These are phyloP conservation scores for Leptinotarsa tumamoca DNA, from an alignment of 2,888 invertebrate species.

Conservation along the genomic window DNA sequence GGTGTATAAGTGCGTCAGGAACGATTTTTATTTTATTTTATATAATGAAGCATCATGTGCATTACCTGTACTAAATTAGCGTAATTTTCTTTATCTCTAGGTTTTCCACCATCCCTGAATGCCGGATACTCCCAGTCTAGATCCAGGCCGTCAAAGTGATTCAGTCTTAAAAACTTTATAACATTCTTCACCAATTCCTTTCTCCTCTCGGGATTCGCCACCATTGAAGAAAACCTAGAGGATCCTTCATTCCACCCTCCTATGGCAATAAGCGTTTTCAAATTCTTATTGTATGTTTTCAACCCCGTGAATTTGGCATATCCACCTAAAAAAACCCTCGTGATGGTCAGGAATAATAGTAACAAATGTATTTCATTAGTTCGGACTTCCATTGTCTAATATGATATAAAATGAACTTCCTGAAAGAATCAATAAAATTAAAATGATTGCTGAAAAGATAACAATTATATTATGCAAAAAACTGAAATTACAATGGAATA, in stretches of 20 bases:
- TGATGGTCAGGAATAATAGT: background rate
- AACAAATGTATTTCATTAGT: too few species aligned
- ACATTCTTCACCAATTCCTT: slow-evolving; percentile 86
- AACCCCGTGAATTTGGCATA: slow-evolving; percentile 94
- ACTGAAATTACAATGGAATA: too few species aligned
- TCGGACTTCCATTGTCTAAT: too few species aligned
- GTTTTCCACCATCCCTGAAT: slow-evolving; percentile 83
- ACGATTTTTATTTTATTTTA: too few species aligned
- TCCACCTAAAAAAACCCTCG: slow-evolving; percentile 74
- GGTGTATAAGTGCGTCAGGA: too few species aligned
- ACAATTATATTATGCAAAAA: too few species aligned
- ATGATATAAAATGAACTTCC: too few species aligned
- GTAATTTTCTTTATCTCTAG: slow-evolving; percentile 88
- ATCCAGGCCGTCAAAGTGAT: slow-evolving; percentile 93
- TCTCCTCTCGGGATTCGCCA: slow-evolving; percentile 80
- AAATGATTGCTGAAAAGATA: too few species aligned
- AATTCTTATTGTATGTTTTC: slow-evolving; percentile 91
- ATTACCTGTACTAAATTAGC: slow-evolving; percentile 83
- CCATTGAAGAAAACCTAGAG: slow-evolving; percentile 87
- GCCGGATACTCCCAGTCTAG: slow-evolving; percentile 93
- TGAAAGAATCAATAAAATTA: too few species aligned
- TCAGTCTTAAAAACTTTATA: slow-evolving; percentile 88
- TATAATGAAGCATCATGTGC: too few species aligned
- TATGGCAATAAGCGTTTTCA: slow-evolving; percentile 91
- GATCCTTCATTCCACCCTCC: slow-evolving; percentile 97